Base-by-base conservation (phyloP, 2,888 invertebrate genomes). In the Proisotoma minuta region DNA sequence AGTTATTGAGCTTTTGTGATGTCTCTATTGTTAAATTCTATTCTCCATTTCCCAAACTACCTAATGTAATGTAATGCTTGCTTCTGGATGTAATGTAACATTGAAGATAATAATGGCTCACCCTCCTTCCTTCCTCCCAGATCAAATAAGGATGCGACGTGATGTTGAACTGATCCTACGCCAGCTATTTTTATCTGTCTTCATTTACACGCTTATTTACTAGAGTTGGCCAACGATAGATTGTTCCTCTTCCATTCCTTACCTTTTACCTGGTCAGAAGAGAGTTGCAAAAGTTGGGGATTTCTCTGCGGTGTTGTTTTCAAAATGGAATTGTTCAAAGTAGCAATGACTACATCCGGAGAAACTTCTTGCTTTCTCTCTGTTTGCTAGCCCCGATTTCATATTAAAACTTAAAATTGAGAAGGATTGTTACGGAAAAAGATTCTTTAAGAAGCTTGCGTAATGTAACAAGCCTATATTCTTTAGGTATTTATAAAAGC, bases 1-100 rank as follows among this genome's bases (percentile, higher is more conserved):
- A 60, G 59, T 57, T 53, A 28, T 5, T 51, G 34, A 59, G 49
- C 59, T 59, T 62, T 43, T 47, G 20, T 22, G 20, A 49, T 49
- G 18, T 49, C 49, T 22, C 47, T 20, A 8, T 34, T 15, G 34
- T 34, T 15, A 15, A 34, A 34, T 34, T 15, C 15, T 34, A 8
- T 34, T 34, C 34, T 15, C 15, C 34, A 34, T 10, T 34, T 34
- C 34, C 34, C 34, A 8, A 34, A 10, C 15, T 34, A 22, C n/a
- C 47, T 47, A 49, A 5, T 5, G 4, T 4, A 49, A 23, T 49
- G 34, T 34, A 34, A 34, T 34, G 34, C 34, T 15, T 34, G 34
- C 34, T 34, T 34, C 34, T 34, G 34, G 34, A 15, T 34, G 8
- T 34, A 34, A 34, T 15, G 34, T 34, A 34, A 34, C 34, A 34